Evolutionary conservation across 1,140 invertebrate genomes (phyloP), one percentile per base, ranked within the genome.

Genomic region (Drosophila equinoxialis): DNA sequence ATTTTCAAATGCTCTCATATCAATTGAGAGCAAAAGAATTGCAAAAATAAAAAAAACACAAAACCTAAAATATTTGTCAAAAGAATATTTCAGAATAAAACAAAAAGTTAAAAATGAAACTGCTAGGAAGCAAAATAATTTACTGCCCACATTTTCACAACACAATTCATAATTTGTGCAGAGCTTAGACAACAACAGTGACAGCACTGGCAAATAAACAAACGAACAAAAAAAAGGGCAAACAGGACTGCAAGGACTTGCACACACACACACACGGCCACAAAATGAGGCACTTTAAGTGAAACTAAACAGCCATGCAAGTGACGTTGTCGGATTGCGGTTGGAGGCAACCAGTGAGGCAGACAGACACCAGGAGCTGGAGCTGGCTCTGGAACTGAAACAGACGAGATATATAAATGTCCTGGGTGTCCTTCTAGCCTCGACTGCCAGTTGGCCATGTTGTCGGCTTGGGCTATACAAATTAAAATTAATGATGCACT

Each of bases 401-500:
- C 68, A 68, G 73, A 74, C 60, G 69, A 66, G 60, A 76, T 76
- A 66, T 73, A 60, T 64, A 71, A 72, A 75, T 79, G 79, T 86
- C 83, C 80, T 70, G 80, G 61, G 20, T 66, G 68, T 71, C 65
- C 77, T 65, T 68, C 45, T 51, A 51, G 68, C 62, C 54, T 33
- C 66, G 81, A 65, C 70, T 58, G 77, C 64, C 77, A 84, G 81
- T 79, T 86, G 82, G 82, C 83, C 75, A 73, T 79, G 82, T 81
- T 86, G 79, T 76, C 76, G 79, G 76, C 76, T 68, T 64, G 79
- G 69, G 79, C 79, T 74, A 86, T 87, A 86, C 79, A 86, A 86
- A 86, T 87, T 86, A 86, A 86, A 86, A 86, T 86, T 86, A 86
- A 86, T 86, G 83, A 86, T 86, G 83, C 83, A 86, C 83, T 86